Evolutionary conservation across 2,113 vertebrate species (phyloP), one percentile per base, ranked within the genome.

Genomic region (Chauna torquata): DNA sequence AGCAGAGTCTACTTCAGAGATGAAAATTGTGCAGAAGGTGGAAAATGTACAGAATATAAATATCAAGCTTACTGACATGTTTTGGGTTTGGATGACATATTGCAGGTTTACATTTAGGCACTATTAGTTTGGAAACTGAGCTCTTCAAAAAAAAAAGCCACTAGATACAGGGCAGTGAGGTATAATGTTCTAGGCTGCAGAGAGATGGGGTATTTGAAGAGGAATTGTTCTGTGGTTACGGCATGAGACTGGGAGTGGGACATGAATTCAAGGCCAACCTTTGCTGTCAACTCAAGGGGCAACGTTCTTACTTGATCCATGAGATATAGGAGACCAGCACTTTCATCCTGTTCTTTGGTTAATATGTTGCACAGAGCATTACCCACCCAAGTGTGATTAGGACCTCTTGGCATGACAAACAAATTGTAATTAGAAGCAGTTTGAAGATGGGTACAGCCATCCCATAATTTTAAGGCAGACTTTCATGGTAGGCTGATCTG

Each of bases 41-140:
- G 75, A 62, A 89, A 88, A 70, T 0, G 24, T 18, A 11, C 14
- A 32, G 84, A 57, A 79, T 54, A 54, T 25, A 50, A 87, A 66
- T 7, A 55, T 3, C 34, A 12, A 4, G 2, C 68, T 83, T 58
- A 12, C 40, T 40, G 85, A 4, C 9, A 0, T 6, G 2, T 80
- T 72, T 62, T 36, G 70, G 74, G 49, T 12, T 74, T 38, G 62
- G 62, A 25, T 62, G 68, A 27, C 62, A 27, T 28, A 3, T 11
- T 77, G 82, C 38, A 88, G 42, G 32, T 54, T 90, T 90, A 2
- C 19, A n/a, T 81, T 66, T 18, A 16, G n/a, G 62, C 79, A 11
- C n/a, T 70, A 1, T n/a, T 45, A 25, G 15, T 69, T 50, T 72
- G 61, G 54, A 90, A 92, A 69, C 0, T 1, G n/a, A 84, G 61